A percentile compares a stretch with the other conserved stretches of the same genome.
These are phyloP conservation scores for Drosophila kurseongensis DNA, from an alignment of 1,140 invertebrate genomes.

Conservation along the genomic window DNA sequence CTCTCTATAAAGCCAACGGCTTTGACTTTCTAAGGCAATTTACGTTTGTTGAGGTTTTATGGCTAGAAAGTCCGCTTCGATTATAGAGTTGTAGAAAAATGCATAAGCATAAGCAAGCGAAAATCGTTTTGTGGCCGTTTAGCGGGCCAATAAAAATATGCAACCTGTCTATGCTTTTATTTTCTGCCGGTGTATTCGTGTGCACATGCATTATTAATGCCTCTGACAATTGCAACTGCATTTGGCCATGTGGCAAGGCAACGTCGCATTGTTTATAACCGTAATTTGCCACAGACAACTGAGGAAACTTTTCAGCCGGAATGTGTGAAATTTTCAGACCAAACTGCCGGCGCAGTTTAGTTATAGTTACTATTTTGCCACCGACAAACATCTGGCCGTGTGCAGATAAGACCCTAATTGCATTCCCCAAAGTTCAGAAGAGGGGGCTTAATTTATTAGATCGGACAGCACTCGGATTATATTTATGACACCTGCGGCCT, in stretches of 20 bases:
- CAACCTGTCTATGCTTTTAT: slow-evolving; percentile 21
- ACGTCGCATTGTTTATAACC: slow-evolving; percentile 56
- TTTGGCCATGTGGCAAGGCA: slow-evolving; percentile 34
- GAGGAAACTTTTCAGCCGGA: slow-evolving; percentile 31
- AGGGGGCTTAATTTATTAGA: slow-evolving; percentile 22
- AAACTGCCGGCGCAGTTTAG: slow-evolving; percentile 3
- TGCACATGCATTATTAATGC: slow-evolving; percentile 60
- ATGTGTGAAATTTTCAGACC: slow-evolving; percentile 32
- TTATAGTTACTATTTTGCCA: not conserved
- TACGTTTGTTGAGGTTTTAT: slow-evolving; percentile 53
- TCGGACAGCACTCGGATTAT: slow-evolving; percentile 6
- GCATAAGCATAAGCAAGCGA: slow-evolving; percentile 58
- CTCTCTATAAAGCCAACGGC: not conserved
- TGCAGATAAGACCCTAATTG: slow-evolving; percentile 48
- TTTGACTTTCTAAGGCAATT: slow-evolving; percentile 75
- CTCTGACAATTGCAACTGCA: slow-evolving; percentile 50
- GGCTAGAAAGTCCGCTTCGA: slow-evolving; percentile 63
- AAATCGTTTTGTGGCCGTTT: slow-evolving; percentile 51
- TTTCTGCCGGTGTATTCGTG: slow-evolving; percentile 4
- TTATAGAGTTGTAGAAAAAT: slow-evolving; percentile 48
- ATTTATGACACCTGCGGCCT: slow-evolving; percentile 11
- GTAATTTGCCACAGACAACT: slow-evolving; percentile 45
- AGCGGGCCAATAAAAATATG: slow-evolving; percentile 45
- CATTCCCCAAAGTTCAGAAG: slow-evolving; percentile 16
- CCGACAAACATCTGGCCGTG: slow-evolving; percentile 21